Evolutionary conservation across 2,113 vertebrate genomes (phyloP).

Genomic region (Xenopus laevis): DNA sequence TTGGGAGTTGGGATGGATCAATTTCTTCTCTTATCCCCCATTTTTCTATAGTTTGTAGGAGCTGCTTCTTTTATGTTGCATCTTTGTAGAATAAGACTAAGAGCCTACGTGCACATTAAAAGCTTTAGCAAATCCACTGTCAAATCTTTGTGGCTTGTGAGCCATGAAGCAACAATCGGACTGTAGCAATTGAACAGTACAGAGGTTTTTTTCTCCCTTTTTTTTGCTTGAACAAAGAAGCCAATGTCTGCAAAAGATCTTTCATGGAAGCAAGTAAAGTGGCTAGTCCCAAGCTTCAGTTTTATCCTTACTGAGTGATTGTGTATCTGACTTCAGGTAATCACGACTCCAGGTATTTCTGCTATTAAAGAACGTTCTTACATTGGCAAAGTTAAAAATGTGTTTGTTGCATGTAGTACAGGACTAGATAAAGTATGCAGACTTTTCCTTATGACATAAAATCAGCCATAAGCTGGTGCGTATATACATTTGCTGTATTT

Average conservation of each 20-base stretch:
- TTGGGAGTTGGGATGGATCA: constrained; percentile 28
- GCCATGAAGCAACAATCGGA: constrained; percentile 49
- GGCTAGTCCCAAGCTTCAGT: constrained; percentile 6
- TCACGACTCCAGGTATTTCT: background rate
- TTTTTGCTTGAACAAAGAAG: constrained; percentile 51
- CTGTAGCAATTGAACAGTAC: constrained; percentile 5
- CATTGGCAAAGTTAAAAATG: too few relatives aligned
- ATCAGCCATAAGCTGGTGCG: too few relatives aligned
- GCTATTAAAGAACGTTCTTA: too few relatives aligned
- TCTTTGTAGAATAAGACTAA: constrained; percentile 42
- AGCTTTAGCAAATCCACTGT: constrained; percentile 43
- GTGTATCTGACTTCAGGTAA: constrained; percentile 18
- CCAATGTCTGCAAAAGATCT: constrained; percentile 49
- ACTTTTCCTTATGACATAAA: too few relatives aligned
- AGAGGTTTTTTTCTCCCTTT: background rate
- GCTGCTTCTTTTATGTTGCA: constrained; percentile 23
- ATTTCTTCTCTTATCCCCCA: constrained; percentile 5
- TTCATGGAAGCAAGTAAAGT: constrained; percentile 30
- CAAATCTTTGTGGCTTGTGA: constrained; percentile 47
- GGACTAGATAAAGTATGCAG: too few relatives aligned
- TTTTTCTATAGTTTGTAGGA: background rate
- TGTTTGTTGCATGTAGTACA: too few relatives aligned
- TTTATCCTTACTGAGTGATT: constrained; percentile 20
- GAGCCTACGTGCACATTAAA: constrained; percentile 18
- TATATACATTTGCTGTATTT: too few relatives aligned